Base-by-base conservation (phyloP, 30 jellyfish, hydroid and myxozoan genomes). In the Haliclystus octoradiatus region DNA sequence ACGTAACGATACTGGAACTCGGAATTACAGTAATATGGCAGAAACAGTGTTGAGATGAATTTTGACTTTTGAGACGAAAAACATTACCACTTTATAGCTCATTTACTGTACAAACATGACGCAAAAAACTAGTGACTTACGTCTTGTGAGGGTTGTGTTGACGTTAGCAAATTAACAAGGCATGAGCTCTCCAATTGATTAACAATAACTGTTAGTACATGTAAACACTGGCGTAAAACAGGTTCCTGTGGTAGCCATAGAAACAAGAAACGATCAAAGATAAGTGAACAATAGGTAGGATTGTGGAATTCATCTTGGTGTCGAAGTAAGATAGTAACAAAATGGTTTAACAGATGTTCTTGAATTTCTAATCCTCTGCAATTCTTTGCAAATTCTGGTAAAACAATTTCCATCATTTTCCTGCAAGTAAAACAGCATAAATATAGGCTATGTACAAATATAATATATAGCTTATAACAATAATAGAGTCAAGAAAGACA, bases 71-170 rank as follows among this genome's bases (percentile, higher is more conserved):
- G n/a, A n/a, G n/a, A n/a, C n/a, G n/a, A n/a, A n/a, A n/a, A n/a
- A n/a, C n/a, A n/a, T n/a, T n/a, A n/a, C n/a, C n/a, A n/a, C n/a
- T n/a, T n/a, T n/a, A n/a, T n/a, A n/a, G n/a, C n/a, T n/a, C n/a
- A n/a, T n/a, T n/a, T n/a, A n/a, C n/a, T n/a, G n/a, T n/a, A n/a
- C n/a, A n/a, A n/a, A n/a, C n/a, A n/a, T n/a, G n/a, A n/a, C n/a
- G n/a, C n/a, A n/a, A n/a, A n/a, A n/a, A n/a, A n/a, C n/a, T n/a
- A n/a, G n/a, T n/a, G n/a, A n/a, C n/a, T 49, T 72, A 86, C 96
- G 92, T 86, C 80, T 25, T 77, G 46, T 0, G 80, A 27, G 24
- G 96, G 96, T 40, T 86, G 96, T 33, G 94, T 66, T 26, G 75
- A 66, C 3, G 94, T 86, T n/a, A 86, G 78, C 71, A 86, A 24